Evolutionary conservation across 2,888 invertebrate species (phyloP), one percentile per base, ranked within the genome.

Genomic region (Arge pagana): DNA sequence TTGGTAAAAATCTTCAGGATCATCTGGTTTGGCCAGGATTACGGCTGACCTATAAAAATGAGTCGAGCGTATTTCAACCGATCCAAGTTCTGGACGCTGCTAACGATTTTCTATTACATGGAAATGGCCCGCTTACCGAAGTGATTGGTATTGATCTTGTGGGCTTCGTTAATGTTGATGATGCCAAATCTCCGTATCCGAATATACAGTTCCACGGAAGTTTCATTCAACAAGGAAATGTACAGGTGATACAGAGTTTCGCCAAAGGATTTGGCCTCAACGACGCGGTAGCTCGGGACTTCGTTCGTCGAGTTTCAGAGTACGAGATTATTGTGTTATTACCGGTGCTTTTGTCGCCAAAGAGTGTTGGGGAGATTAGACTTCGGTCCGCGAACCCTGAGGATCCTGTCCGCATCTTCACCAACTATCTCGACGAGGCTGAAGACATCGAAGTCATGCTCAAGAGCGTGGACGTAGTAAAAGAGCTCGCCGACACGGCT

Each of bases 1-100:
- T 84, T 0, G 84, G 84, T 2, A 65, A 76, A 50, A 83, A 83
- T 62, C 72, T 84, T 6, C 81, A 83, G 59, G 83, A 84, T 64
- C 84, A 84, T 60, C 49, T 79, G 0, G 61, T 76, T 0, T 71
- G 70, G 68, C 1, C 53, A 0, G 72, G 71, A 1, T 7, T 66
- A 0, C 37, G 57, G 0, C 4, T 66, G 8, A 39, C 41, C 1
- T 69, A 52, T 19, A 11, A 48, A 1, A 72, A 71, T 33, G 31
- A 50, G 3, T 43, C 62, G 2, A 3, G 0, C 4, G 53, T 53
- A 0, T 42, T 52, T 0, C 4, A 56, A 0, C 40, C 57, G 0
- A 54, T 48, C 0, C 50, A 42, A 11, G 10, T 60, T 0, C 11
- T 70, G 1, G 71, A 76, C 37, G 54, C 52, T 0, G 50, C 64